Conservation (phyloP, 2,113 vertebrate genomes). For the Rhinolophus ferrumequinum region DNA sequence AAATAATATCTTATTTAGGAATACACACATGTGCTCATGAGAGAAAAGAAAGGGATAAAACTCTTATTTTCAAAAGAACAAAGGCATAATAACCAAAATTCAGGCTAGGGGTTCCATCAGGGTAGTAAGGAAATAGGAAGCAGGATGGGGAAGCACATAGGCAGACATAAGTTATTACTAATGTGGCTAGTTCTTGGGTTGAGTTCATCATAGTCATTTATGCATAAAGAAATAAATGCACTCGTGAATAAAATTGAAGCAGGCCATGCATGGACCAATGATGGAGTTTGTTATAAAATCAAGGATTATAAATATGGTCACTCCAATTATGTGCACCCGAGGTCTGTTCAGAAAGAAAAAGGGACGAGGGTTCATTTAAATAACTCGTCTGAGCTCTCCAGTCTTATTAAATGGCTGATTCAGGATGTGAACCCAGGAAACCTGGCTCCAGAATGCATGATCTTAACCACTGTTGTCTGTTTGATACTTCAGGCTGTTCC, state of each 20-base stretch:
- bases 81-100: background rate
- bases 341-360: background rate
- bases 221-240: slow-evolving; percentile 1
- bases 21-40: background rate
- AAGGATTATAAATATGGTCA: background rate
- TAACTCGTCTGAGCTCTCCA: background rate
- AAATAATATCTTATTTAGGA: background rate
- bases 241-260: slow-evolving; percentile 49
- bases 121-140: background rate
- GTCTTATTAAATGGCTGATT: background rate
- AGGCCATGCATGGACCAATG: background rate
- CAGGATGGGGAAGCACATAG: background rate
- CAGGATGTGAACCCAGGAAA: background rate
- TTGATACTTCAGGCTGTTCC: background rate
- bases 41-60: background rate
- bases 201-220: background rate
- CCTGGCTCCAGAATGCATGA: background rate
- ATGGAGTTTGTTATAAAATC: background rate
- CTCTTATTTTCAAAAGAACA: background rate
- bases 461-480: background rate
- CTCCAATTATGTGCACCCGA: background rate
- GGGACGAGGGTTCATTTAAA: background rate
- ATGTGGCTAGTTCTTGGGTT: background rate
- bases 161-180: background rate
- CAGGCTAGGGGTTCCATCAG: background rate